These are phyloP conservation scores for Xyrichtys novacula DNA, from an alignment of 2,797 vertebrate genomes.

Conservation along the genomic window DNA sequence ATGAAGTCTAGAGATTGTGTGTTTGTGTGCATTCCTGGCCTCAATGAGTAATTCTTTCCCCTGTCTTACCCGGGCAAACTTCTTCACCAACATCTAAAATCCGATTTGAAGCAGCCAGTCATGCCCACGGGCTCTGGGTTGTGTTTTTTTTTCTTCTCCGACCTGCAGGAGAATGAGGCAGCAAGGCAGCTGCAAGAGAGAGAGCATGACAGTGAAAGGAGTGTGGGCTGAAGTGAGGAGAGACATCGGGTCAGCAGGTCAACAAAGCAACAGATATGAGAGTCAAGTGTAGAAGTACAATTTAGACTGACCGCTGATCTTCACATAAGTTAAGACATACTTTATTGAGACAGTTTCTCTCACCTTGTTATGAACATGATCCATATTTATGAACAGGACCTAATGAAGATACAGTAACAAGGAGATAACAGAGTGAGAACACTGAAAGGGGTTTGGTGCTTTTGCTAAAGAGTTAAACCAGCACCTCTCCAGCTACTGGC, in stretches of 20 bases:
- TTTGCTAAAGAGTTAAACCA: no score
- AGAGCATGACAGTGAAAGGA: constrained; percentile 44
- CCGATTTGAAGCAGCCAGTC: neutral
- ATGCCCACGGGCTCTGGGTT: constrained; percentile 2
- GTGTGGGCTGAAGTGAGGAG: constrained; percentile 1
- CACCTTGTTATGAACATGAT: no score
- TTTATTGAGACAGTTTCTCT: no score
- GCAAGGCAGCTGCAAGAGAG: constrained; percentile 46
- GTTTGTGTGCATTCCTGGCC: neutral
- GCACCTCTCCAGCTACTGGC: no score
- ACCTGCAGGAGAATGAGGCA: constrained; percentile 46
- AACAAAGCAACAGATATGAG: neutral
- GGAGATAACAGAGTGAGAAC: no score
- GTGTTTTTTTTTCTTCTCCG: neutral
- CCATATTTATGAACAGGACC: no score
- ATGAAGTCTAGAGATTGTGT: neutral
- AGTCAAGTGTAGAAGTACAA: neutral
- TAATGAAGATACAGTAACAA: no score
- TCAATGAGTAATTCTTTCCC: constrained; percentile 43
- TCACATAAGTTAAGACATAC: neutral
- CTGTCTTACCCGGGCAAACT: neutral
- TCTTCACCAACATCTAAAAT: constrained; percentile 2
- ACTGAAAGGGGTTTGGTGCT: no score
- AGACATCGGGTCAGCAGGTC: constrained; percentile 16
- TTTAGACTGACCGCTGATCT: neutral